phyloP scores from a whole-genome alignment of 2,888 invertebrate species.

The Podabrus alpinus region DNA sequence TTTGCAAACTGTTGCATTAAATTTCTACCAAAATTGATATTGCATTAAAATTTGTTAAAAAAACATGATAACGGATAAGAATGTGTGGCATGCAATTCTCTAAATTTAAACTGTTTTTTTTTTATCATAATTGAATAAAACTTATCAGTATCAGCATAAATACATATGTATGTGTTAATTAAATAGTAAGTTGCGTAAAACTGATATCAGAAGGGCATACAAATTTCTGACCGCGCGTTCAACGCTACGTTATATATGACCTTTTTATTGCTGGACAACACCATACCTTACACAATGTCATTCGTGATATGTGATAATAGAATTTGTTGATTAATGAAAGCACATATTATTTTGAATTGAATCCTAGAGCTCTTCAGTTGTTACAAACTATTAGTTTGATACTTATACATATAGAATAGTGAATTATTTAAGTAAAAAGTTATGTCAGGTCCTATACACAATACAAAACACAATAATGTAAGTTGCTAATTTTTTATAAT shows the following conservation, averaged over 20 bases:
- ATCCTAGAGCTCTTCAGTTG: slow-evolving; percentile 6
- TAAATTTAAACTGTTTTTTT: not conserved
- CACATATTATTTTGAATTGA: not conserved
- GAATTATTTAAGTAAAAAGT: not conserved
- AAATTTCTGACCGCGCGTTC: not conserved
- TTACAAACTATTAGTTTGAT: not conserved
- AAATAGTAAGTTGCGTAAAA: slow-evolving; percentile 5
- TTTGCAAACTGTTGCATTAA: not conserved
- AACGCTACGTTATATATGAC: slow-evolving; percentile 8
- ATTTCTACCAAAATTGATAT: not conserved
- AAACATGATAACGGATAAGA: not conserved
- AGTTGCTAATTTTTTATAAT: not conserved
- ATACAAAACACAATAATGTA: not conserved
- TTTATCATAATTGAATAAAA: not conserved
- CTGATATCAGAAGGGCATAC: slow-evolving; percentile 15
- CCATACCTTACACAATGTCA: slow-evolving; percentile 18
- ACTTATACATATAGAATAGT: not conserved
- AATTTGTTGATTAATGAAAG: not conserved
- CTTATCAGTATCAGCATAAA: not conserved
- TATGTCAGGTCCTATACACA: not conserved
- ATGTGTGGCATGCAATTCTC: not conserved
- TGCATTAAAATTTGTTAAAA: not conserved
- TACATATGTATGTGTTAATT: not conserved
- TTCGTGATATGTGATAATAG: slow-evolving; percentile 4
- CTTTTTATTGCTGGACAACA: slow-evolving; percentile 3